phyloP scores from a whole-genome alignment of 35 echinoderm and acorn worm species.

The Apostichopus californicus region DNA sequence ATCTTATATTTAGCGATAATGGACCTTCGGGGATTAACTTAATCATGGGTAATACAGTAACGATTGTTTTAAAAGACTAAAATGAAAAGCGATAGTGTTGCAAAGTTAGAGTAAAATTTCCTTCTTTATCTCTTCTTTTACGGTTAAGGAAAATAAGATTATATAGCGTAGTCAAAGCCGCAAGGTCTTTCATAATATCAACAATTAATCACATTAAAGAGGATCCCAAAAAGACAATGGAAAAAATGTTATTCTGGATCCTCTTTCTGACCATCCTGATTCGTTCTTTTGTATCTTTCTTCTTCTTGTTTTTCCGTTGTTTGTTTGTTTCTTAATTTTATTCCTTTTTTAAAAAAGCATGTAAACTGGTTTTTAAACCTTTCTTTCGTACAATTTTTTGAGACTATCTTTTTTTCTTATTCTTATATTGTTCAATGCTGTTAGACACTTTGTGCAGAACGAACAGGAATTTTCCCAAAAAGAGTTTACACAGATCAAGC shows the following conservation, averaged over 20 bases:
- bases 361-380: no score
- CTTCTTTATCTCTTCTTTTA: background rate
- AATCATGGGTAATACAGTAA: constrained; percentile 27
- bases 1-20: constrained; percentile 25
- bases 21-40: constrained; percentile 38
- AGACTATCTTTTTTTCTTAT: no score
- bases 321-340: no score
- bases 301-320: no score
- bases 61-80: background rate
- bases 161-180: background rate
- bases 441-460: no score
- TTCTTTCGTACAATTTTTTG: no score
- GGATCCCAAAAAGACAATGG: background rate
- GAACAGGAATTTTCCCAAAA: no score
- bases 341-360: no score
- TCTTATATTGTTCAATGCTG: no score
- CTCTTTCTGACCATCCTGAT: background rate
- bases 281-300: no score
- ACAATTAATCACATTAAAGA: background rate
- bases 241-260: background rate
- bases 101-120: background rate
- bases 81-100: background rate
- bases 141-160: background rate
- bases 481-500: no score
- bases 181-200: background rate